Evolutionary conservation across 2,113 vertebrate species (phyloP).

Genomic region (Rhombomys opimus): DNA sequence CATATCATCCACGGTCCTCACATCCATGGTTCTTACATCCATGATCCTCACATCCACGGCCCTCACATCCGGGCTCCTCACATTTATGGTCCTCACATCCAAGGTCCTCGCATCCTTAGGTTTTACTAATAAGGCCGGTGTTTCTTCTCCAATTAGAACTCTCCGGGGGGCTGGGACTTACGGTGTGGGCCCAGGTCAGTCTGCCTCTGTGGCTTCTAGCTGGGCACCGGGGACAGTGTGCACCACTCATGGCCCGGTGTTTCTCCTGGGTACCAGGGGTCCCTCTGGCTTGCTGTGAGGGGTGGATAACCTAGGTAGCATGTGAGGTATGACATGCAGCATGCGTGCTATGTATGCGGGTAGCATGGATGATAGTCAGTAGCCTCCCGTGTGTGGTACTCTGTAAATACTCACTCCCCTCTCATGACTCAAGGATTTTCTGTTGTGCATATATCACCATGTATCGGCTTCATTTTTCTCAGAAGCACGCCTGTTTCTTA

Average conservation of each 20-base stretch:
- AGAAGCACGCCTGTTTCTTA: background rate
- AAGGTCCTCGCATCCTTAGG: too few species aligned
- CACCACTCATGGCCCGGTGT: background rate
- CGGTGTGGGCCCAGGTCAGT: background rate
- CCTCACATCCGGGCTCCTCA: too few species aligned
- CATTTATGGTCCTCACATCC: too few species aligned
- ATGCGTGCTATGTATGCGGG: background rate
- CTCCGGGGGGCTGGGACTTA: background rate
- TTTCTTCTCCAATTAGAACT: background rate
- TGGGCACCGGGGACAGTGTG: background rate
- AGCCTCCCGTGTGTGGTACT: background rate
- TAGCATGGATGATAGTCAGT: background rate
- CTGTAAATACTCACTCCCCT: background rate
- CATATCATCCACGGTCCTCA: too few species aligned
- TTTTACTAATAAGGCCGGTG: background rate
- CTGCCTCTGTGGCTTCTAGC: background rate
- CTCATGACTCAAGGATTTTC: background rate
- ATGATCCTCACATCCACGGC: too few species aligned
- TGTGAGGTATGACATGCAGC: background rate
- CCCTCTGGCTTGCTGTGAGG: background rate
- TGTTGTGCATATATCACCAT: fast-evolving
- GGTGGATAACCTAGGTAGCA: background rate
- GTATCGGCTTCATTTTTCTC: background rate
- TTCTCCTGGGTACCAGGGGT: background rate
- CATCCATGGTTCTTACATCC: too few species aligned